Conservation (phyloP, 2,888 invertebrate species). For the Emmelina monodactyla region DNA sequence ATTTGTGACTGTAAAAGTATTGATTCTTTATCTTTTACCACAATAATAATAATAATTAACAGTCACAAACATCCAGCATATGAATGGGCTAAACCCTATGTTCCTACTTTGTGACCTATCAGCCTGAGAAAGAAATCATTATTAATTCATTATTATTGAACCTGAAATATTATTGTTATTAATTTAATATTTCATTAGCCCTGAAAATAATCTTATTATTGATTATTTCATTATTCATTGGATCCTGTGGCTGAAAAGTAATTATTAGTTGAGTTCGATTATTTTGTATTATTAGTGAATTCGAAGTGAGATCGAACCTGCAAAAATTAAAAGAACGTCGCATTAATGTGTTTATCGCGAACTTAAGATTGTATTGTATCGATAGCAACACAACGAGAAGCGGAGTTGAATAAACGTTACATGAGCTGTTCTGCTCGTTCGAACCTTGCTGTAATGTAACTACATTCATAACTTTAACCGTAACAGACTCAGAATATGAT, state of each 20-base stretch:
- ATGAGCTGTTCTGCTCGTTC: too few species aligned
- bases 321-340: constrained; percentile 34
- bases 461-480: too few species aligned
- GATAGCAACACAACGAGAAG: too few species aligned
- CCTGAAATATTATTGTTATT: constrained; percentile 47
- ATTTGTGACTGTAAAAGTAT: too few species aligned
- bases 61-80: too few species aligned
- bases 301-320: constrained; percentile 27
- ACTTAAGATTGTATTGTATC: too few species aligned
- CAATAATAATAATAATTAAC: too few species aligned
- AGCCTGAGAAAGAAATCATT: constrained; percentile 38
- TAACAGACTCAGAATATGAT: too few species aligned
- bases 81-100: constrained; percentile 19
- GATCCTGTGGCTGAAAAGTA: constrained; percentile 1
- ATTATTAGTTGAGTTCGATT: constrained; percentile 20
- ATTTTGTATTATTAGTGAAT: constrained; percentile 27
- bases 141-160: constrained; percentile 27
- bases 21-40: too few species aligned
- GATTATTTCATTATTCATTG: constrained; percentile 11
- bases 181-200: constrained; percentile 27
- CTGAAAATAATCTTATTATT: constrained; percentile 50
- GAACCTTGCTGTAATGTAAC: too few species aligned
- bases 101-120: constrained; percentile 25
- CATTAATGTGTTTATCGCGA: constrained; percentile 29
- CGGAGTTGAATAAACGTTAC: too few species aligned